Evolutionary conservation across 2,797 vertebrate species (phyloP).

Genomic region (Echeneis naucrates): DNA sequence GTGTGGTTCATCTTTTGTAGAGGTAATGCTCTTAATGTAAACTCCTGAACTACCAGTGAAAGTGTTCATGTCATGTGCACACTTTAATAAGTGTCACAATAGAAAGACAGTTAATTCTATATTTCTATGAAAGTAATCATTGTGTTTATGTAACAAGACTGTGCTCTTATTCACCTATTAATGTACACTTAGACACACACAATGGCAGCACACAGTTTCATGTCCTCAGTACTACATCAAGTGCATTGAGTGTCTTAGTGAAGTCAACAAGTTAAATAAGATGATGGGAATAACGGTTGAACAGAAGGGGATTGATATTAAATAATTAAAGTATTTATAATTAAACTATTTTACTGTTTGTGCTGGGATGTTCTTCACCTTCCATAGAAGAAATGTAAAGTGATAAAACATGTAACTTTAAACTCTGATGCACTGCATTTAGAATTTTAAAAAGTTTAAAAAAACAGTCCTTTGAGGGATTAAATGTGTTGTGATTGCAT

Average conservation of each 20-base stretch:
- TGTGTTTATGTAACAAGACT: background rate
- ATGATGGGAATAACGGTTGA: no score
- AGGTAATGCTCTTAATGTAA: background rate
- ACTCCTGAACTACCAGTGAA: background rate
- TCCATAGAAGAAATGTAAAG: constrained; percentile 1
- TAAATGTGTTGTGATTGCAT: background rate
- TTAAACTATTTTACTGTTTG: no score
- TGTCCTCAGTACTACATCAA: no score
- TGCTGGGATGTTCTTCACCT: no score
- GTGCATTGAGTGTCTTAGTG: no score
- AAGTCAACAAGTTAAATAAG: no score
- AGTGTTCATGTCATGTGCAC: background rate
- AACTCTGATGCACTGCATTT: background rate
- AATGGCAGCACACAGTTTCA: no score
- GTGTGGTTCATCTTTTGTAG: background rate
- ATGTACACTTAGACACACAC: background rate
- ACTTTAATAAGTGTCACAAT: background rate
- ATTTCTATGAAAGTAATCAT: constrained; percentile 2
- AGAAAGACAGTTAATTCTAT: background rate
- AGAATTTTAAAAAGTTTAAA: background rate
- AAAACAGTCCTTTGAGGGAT: background rate
- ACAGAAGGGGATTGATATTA: no score
- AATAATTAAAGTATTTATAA: no score
- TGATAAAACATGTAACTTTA: background rate
- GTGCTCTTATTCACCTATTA: background rate